These are phyloP conservation scores for Sorex fumeus DNA, from an alignment of 2,113 vertebrate genomes.

Conservation along the genomic window DNA sequence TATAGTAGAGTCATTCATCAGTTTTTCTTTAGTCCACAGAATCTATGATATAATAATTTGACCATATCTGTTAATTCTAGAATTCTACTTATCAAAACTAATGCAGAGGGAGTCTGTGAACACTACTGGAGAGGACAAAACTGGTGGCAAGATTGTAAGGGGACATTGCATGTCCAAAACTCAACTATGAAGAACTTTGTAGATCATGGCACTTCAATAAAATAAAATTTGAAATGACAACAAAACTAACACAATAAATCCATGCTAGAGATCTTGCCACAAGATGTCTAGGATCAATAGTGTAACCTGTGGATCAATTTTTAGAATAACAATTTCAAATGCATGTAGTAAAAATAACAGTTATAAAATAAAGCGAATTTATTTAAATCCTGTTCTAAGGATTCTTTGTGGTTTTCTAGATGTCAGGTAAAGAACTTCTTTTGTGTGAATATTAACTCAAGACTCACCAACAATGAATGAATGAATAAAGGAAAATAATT, in stretches of 20 bases:
- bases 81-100: neutral
- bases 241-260: too few species aligned
- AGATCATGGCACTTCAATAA: too few species aligned
- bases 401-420: neutral
- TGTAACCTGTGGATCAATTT: neutral
- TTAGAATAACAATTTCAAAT: neutral
- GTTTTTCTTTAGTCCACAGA: constrained; percentile 76
- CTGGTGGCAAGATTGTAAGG: too few species aligned
- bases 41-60: constrained; percentile 76
- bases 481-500: neutral
- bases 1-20: constrained; percentile 79
- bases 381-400: neutral
- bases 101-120: too few species aligned
- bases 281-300: too few species aligned
- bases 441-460: neutral
- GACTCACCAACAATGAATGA: neutral
- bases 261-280: too few species aligned
- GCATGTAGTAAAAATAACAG: neutral
- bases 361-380: neutral
- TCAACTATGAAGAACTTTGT: too few species aligned
- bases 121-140: too few species aligned
- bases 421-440: neutral
- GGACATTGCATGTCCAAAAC: too few species aligned
- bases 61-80: neutral
- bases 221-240: too few species aligned